Percentiles rank a stretch among this genome's conserved stretches.
Conservation (phyloP, 2,113 vertebrate genomes). For the Muscicapa adusta region DNA sequence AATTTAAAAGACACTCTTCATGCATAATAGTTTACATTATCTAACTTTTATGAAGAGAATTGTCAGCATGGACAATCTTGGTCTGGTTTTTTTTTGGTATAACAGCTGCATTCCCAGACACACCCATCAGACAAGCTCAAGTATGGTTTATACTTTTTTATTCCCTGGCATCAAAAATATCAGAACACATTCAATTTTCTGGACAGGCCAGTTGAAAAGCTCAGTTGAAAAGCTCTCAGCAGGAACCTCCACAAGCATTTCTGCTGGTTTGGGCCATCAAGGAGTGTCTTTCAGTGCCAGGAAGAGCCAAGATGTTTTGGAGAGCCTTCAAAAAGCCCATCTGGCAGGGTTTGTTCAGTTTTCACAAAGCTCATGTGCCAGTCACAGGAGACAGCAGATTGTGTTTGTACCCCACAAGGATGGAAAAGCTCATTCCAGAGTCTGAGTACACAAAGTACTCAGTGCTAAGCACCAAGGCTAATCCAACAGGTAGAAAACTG, state of each 20-base stretch:
- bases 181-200: background rate
- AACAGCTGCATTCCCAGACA: background rate
- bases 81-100: background rate
- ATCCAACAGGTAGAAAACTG: background rate
- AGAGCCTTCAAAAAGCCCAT: background rate
- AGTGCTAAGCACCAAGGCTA: background rate
- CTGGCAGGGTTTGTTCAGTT: background rate
- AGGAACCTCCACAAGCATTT: background rate
- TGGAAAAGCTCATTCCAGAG: background rate
- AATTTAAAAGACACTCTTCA: background rate
- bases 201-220: accelerated
- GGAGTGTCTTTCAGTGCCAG: background rate
- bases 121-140: background rate
- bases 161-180: background rate
- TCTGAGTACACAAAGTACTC: background rate
- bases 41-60: background rate
- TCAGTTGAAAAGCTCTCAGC: background rate
- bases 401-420: background rate
- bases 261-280: background rate
- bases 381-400: accelerated
- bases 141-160: background rate
- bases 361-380: background rate
- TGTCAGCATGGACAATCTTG: background rate
- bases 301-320: background rate
- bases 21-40: background rate